phyloP scores from a whole-genome alignment of 2,113 vertebrate genomes.

The Plotosus lineatus region DNA sequence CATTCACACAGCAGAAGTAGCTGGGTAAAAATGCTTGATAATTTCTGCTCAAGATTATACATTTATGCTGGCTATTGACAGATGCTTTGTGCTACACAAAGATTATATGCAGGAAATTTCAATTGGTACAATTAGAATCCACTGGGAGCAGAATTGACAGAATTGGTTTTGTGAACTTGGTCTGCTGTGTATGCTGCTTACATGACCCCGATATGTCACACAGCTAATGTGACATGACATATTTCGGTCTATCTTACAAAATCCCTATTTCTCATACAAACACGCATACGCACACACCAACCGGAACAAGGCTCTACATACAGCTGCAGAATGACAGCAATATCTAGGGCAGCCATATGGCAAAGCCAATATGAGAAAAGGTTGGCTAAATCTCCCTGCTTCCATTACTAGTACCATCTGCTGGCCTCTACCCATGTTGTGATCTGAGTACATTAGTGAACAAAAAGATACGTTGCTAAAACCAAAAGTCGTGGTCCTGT shows the following conservation, averaged over 20 bases:
- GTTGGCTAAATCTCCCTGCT: slow-evolving; percentile 58
- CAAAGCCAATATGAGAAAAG: slow-evolving; percentile 58
- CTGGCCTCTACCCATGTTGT: slow-evolving; percentile 34
- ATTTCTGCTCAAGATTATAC: slow-evolving; percentile 14
- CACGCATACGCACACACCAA: not conserved
- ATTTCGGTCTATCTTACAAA: not conserved
- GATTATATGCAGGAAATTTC: slow-evolving; percentile 24
- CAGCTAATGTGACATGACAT: slow-evolving; percentile 48
- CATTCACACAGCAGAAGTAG: not conserved
- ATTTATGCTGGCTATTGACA: slow-evolving; percentile 26
- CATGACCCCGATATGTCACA: slow-evolving; percentile 43
- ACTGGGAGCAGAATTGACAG: slow-evolving; percentile 10
- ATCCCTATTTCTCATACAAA: not conserved
- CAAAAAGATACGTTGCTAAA: not conserved
- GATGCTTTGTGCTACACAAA: slow-evolving; percentile 5
- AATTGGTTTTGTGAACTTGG: not conserved
- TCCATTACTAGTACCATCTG: slow-evolving; percentile 67
- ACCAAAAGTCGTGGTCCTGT: not conserved
- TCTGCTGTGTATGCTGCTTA: slow-evolving; percentile 25
- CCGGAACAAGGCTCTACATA: not conserved
- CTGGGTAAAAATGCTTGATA: not conserved
- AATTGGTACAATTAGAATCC: slow-evolving; percentile 9
- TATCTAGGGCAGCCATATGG: slow-evolving; percentile 67
- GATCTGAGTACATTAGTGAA: slow-evolving; percentile 11
- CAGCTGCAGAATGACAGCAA: not conserved